Evolutionary conservation across 2,113 vertebrate species (phyloP).

Genomic region (Halichoeres trimaculatus): DNA sequence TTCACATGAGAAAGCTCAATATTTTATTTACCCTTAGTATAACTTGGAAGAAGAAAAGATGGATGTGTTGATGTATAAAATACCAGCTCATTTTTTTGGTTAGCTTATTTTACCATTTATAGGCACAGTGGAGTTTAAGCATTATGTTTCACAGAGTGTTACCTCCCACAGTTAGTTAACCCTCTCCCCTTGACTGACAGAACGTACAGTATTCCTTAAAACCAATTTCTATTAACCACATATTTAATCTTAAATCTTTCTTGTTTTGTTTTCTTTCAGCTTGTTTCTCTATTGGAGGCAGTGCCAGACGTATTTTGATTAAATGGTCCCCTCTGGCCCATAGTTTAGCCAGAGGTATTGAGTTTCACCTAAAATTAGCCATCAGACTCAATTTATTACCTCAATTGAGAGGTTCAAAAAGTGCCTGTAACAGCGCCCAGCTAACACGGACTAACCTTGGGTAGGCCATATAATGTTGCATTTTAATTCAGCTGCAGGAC

Average conservation of each 20-base stretch:
- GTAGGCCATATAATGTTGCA: constrained; percentile 81
- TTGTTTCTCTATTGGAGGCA: constrained; percentile 75
- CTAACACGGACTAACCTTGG: constrained; percentile 75
- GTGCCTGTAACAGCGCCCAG: constrained; percentile 72
- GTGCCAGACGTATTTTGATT: constrained; percentile 85
- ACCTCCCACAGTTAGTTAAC: constrained; percentile 55
- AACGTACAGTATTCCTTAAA: constrained; percentile 58
- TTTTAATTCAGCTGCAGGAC: constrained; percentile 82
- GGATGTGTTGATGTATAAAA: background rate
- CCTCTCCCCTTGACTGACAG: constrained; percentile 51
- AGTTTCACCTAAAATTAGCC: constrained; percentile 88
- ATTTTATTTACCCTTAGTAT: constrained; percentile 1
- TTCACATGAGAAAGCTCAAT: background rate
- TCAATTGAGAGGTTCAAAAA: constrained; percentile 81
- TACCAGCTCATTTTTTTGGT: constrained; percentile 1
- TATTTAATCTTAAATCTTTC: constrained; percentile 62
- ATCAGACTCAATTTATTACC: constrained; percentile 87
- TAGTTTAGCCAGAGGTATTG: constrained; percentile 80
- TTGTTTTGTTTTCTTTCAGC: constrained; percentile 23
- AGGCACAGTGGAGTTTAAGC: constrained; percentile 17
- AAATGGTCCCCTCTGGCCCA: constrained; percentile 83
- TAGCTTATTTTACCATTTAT: constrained; percentile 38
- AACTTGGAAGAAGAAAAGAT: background rate
- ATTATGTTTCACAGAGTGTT: constrained; percentile 42
- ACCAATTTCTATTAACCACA: constrained; percentile 59